Evolutionary conservation across 2,888 invertebrate species (phyloP), one percentile per base, ranked within the genome.

Genomic region (Nasonia oneida): DNA sequence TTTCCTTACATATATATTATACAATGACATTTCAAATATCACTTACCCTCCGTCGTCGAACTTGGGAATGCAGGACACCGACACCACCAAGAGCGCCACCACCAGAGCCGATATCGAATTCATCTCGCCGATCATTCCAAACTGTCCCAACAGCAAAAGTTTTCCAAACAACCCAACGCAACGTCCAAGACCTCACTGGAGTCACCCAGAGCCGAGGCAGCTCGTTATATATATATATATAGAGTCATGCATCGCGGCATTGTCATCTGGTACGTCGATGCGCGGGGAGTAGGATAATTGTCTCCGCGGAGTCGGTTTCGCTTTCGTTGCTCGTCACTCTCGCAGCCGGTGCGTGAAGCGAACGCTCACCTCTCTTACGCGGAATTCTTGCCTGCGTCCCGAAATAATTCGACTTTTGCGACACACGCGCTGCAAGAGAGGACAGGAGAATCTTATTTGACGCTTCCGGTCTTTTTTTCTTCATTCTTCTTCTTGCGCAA

Each of bases 31-130:
- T 47, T 42, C 8, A 10, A 64, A 47, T 39, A 12, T 75, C 10
- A 42, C 89, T 91, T 89, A 93, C 93, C 92, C 91, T 89, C 90
- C 91, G 42, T 90, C 88, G 53, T 92, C 91, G 84, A 90, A 93
- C 83, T 93, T 93, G 10, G 93, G 93, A 78, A 88, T 87, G 78
- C 91, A 90, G 39, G 87, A 80, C 18, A 90, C 90, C n/a, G 88
- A 87, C 18, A 87, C 85, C 6, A 90, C 83, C 47, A 87, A 83
- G 5, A 90, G 39, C 6, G 76, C 80, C 18, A 87, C 80, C n/a
- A 86, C 29, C 14, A 90, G 73, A 50, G 90, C 71, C 5, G 53
- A 53, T 39, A 86, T 71, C 14, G 79, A 53, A 75, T 89, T 86
- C 74, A 88, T 70, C 75, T 81, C 87, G 12, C 53, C 3, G 10